Evolutionary conservation across 2,113 vertebrate species (phyloP).

Genomic region (Siniperca chuatsi): DNA sequence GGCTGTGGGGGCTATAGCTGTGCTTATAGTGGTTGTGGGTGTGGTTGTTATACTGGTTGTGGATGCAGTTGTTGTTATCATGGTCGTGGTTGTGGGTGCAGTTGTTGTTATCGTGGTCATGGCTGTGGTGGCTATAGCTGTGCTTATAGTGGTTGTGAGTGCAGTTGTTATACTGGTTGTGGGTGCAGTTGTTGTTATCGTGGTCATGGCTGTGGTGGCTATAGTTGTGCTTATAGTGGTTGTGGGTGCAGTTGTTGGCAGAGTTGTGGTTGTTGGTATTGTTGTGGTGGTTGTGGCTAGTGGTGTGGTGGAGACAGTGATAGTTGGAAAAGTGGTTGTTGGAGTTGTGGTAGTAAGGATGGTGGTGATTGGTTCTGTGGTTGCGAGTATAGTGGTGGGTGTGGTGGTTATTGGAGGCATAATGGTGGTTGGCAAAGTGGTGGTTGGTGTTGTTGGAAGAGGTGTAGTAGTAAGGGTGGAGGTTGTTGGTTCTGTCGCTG

Average conservation of each 20-base stretch:
- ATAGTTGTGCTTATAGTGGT: background rate
- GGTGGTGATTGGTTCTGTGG: background rate
- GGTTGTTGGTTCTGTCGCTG: constrained; percentile 15
- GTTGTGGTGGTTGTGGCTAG: background rate
- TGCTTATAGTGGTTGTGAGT: background rate
- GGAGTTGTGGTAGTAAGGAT: background rate
- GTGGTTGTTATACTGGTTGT: constrained; percentile 7
- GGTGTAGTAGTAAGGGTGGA: background rate
- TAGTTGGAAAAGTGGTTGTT: background rate
- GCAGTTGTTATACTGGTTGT: background rate
- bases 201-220: background rate
- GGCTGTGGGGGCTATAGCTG: background rate
- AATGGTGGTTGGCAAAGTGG: constrained; percentile 30
- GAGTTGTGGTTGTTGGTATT: background rate
- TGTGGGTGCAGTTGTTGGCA: background rate
- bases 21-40: background rate
- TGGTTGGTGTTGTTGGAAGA: constrained; percentile 17
- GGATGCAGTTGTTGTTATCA: background rate
- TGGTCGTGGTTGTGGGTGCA: background rate
- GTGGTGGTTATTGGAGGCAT: background rate
- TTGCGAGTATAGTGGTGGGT: background rate
- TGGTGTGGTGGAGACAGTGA: background rate
- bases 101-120: background rate
- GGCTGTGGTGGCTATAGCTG: background rate
- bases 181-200: constrained; percentile 4